Conservation (phyloP, 2,113 vertebrate species). For the Equus quagga region DNA sequence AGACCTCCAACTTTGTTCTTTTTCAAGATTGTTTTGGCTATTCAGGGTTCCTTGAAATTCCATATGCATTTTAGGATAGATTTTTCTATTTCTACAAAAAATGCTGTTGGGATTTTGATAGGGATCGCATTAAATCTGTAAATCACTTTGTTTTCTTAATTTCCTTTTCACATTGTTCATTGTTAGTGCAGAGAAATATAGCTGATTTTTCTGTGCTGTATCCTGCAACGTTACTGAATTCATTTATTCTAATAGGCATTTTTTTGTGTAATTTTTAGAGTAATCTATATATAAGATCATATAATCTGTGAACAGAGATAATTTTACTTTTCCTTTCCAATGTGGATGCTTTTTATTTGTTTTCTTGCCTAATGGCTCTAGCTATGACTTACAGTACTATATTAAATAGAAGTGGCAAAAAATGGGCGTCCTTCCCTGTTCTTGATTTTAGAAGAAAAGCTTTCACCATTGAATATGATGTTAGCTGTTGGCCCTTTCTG, state of each 20-base stretch:
- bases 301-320: background rate
- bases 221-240: background rate
- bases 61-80: background rate
- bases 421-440: background rate
- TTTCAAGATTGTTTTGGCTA: background rate
- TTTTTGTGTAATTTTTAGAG: background rate
- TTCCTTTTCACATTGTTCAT: background rate
- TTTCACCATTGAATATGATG: background rate
- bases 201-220: background rate
- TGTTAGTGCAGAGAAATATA: constrained; percentile 2
- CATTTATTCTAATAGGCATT: background rate
- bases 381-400: background rate
- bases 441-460: background rate
- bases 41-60: background rate
- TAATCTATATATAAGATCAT: background rate
- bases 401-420: background rate
- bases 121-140: background rate
- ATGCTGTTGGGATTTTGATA: background rate
- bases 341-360: background rate
- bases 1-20: background rate
- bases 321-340: constrained; percentile 15
- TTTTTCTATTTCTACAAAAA: constrained; percentile 25
- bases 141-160: background rate
- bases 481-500: background rate
- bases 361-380: background rate